A percentile compares a stretch with the other conserved stretches of the same genome.
Conservation (phyloP, 2,797 vertebrate species). For the Esox lucius region DNA sequence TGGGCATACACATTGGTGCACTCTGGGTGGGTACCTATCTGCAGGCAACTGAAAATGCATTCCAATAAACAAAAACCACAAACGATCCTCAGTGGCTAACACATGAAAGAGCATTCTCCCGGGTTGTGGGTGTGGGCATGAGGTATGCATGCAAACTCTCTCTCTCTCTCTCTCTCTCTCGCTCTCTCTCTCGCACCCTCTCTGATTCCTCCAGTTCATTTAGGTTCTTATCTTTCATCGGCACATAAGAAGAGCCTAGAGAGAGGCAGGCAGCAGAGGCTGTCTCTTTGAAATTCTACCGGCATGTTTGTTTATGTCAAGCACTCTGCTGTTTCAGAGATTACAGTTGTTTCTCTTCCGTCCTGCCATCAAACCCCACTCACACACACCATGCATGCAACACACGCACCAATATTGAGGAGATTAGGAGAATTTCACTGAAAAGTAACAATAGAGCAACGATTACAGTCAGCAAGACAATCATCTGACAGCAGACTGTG, state of each 20-base stretch:
- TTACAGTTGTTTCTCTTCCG: conserved; percentile 60
- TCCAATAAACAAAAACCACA: conserved; percentile 66
- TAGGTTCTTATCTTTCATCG: conserved; percentile 58
- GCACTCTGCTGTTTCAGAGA: conserved; percentile 63
- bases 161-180: neutral
- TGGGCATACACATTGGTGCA: conserved; percentile 21
- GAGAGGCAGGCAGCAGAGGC: conserved; percentile 26
- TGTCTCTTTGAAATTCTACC: conserved; percentile 61
- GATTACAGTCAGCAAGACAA: neutral
- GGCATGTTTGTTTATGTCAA: conserved; percentile 68
- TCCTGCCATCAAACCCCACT: conserved; percentile 50
- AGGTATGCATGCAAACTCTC: neutral
- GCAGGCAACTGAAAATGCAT: conserved; percentile 17
- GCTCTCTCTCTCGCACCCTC: too few relatives aligned
- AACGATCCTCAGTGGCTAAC: conserved; percentile 49
- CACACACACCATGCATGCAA: conserved; percentile 33
- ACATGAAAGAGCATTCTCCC: conserved; percentile 46
- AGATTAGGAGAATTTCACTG: neutral
- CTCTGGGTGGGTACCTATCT: conserved; percentile 28
- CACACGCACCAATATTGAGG: conserved; percentile 8
- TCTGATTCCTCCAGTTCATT: conserved; percentile 16
- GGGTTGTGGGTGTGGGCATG: neutral
- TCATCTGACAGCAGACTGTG: neutral
- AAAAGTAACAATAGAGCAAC: neutral
- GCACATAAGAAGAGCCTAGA: conserved; percentile 50